Conservation (phyloP, 2,888 invertebrate species). For the Myathropa florea region DNA sequence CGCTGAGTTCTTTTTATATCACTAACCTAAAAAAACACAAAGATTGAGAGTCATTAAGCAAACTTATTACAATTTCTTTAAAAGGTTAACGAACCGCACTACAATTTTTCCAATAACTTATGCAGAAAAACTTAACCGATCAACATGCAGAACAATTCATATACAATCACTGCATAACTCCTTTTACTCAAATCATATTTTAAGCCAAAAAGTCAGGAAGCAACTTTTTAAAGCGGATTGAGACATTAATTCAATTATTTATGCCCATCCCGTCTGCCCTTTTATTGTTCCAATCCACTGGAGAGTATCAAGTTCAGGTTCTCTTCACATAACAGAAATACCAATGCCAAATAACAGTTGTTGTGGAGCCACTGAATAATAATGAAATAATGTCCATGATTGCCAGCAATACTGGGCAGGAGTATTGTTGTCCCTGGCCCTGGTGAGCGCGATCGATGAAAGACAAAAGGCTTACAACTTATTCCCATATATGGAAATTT, state of each 20-base stretch:
- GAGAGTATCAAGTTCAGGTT: slow-evolving; percentile 48
- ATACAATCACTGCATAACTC: not conserved
- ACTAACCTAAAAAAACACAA: too few relatives aligned
- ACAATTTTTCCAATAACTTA: not conserved
- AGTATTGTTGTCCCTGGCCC: slow-evolving; percentile 18
- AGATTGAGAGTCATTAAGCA: too few relatives aligned
- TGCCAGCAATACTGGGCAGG: slow-evolving; percentile 48
- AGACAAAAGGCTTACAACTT: slow-evolving; percentile 70
- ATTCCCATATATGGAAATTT: slow-evolving; percentile 70
- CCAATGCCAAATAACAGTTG: slow-evolving; percentile 70
- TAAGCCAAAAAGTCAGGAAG: slow-evolving; percentile 55
- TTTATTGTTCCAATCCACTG: slow-evolving; percentile 37
- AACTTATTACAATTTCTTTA: too few relatives aligned
- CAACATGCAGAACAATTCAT: not conserved
- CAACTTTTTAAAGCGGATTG: slow-evolving; percentile 43
- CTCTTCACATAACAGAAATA: slow-evolving; percentile 59
- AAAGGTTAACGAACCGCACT: not conserved
- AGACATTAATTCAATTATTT: slow-evolving; percentile 69
- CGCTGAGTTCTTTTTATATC: too few relatives aligned
- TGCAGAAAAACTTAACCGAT: not conserved
- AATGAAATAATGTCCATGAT: slow-evolving; percentile 69
- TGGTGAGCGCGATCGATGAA: slow-evolving; percentile 23
- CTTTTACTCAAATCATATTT: slow-evolving; percentile 50
- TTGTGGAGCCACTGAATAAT: slow-evolving; percentile 70
- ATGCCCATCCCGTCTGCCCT: slow-evolving; percentile 40